phyloP scores from a whole-genome alignment of 2,888 invertebrate species.

The Tyria jacobaeae region DNA sequence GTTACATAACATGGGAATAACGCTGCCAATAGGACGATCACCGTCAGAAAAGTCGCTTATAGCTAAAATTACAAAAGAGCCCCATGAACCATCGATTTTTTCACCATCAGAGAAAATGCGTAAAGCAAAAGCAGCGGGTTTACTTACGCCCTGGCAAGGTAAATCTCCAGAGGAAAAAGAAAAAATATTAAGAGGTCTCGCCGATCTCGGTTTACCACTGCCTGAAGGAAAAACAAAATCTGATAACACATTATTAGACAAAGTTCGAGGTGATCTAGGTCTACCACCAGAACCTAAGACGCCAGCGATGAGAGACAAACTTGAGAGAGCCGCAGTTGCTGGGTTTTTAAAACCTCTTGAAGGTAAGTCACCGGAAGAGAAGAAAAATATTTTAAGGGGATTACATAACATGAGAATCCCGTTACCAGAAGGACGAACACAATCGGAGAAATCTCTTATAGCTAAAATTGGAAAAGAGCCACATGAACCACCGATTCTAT shows the following conservation, averaged over 20 bases:
- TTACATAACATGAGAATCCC: slow-evolving; percentile 7
- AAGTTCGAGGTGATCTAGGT: slow-evolving; percentile 5
- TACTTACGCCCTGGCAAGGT: background rate
- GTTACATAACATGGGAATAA: too few relatives aligned
- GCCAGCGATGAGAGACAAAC: background rate
- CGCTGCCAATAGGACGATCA: too few relatives aligned
- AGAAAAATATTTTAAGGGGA: slow-evolving; percentile 1
- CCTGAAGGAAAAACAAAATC: slow-evolving; percentile 5
- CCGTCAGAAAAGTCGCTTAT: too few relatives aligned
- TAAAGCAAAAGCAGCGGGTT: too few relatives aligned
- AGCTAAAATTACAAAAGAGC: too few relatives aligned
- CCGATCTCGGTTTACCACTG: background rate
- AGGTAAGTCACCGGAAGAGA: slow-evolving; percentile 6
- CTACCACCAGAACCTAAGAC: slow-evolving; percentile 9
- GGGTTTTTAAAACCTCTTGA: slow-evolving; percentile 5
- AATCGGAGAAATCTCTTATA: background rate
- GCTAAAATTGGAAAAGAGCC: slow-evolving; percentile 6
- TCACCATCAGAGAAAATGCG: too few relatives aligned
- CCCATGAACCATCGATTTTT: too few relatives aligned
- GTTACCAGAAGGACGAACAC: slow-evolving; percentile 4
- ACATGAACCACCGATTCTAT: background rate
- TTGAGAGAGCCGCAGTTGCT: slow-evolving; percentile 1
- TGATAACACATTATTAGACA: background rate
- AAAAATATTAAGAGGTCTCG: slow-evolving; percentile 10
- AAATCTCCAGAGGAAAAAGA: slow-evolving; percentile 6